Evolutionary conservation across 2,888 invertebrate species (phyloP), one percentile per base, ranked within the genome.

Genomic region (Craniophora ligustri): DNA sequence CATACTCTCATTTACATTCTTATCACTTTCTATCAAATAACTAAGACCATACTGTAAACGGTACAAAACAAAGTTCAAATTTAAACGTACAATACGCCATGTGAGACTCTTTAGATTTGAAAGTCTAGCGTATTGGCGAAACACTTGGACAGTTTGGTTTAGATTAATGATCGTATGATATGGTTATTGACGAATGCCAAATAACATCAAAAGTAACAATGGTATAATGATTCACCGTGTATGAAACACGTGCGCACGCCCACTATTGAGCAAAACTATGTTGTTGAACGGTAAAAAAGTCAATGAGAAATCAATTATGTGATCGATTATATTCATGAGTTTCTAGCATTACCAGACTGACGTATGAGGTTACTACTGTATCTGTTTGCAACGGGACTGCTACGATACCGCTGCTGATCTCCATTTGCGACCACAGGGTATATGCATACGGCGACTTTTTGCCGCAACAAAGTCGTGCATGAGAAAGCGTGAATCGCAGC

Each of bases 1-100:
- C 66, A 79, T 65, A 71, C 67, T 74, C 80, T 86, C 81, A 88
- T 89, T 88, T 87, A 82, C 82, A 89, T 88, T 85, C 83, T 82
- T 77, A 79, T 75, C 71, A 65, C 72, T 67, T 67, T 56, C 57
- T 32, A 56, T 13, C 31, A 8, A 18, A 45, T 63, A 73, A 50
- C 50, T 57, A 39, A 81, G 76, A 67, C 15, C 30, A 47, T 53
- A 73, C 81, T 64, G 60, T 79, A 77, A 38, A 0, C 3, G 31
- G 7, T 8, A 5, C 19, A 3, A 0, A 0, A 5, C 54, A 76
- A 55, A 68, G 76, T 61, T 15, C 36, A 55, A 38, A 38, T 16
- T 72, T n/a, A 35, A 26, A 32, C 42, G 19, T 30, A 0, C 3
- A 3, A 0, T 7, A 13, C 5, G 1, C 13, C 16, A 46, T 35